A percentile compares a stretch with the other conserved stretches of the same genome.
These are phyloP conservation scores for Drosophila biarmipes DNA, from an alignment of 1,140 invertebrate genomes.

Conservation along the genomic window DNA sequence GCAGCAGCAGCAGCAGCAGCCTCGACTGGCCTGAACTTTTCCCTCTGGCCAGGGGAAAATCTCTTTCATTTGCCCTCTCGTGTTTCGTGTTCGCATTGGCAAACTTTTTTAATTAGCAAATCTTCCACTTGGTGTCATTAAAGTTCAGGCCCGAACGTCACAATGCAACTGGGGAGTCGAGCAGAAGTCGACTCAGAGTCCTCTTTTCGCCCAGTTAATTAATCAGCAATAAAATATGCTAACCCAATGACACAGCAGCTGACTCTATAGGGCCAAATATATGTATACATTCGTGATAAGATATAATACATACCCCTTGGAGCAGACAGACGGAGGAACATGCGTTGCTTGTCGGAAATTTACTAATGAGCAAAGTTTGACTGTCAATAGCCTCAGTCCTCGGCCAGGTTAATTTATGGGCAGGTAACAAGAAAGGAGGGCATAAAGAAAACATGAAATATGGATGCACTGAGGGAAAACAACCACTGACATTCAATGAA, in stretches of 20 bases:
- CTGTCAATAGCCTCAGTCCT: constrained; percentile 37
- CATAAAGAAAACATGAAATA: constrained; percentile 13
- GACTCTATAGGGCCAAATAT: constrained; percentile 4
- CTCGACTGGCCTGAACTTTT: constrained; percentile 18
- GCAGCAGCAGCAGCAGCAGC: constrained; percentile 4
- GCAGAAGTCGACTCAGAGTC: background rate
- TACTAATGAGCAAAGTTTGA: constrained; percentile 79
- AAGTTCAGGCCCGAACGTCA: constrained; percentile 55
- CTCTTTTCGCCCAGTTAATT: constrained; percentile 60
- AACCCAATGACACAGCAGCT: constrained; percentile 54
- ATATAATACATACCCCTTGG: background rate
- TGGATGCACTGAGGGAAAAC: background rate
- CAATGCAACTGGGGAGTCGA: constrained; percentile 44
- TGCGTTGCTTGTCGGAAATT: constrained; percentile 62
- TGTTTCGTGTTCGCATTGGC: constrained; percentile 20
- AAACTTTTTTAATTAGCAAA: constrained; percentile 81
- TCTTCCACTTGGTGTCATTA: constrained; percentile 56
- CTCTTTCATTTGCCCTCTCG: constrained; percentile 14
- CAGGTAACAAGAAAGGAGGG: constrained; percentile 57
- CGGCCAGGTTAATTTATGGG: constrained; percentile 58
- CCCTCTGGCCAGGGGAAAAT: background rate
- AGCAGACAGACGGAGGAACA: constrained; percentile 40
- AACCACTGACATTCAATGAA: background rate
- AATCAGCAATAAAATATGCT: constrained; percentile 78
- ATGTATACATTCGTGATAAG: background rate